Conservation (phyloP, 2,888 invertebrate genomes). For the Sympetrum striolatum region DNA sequence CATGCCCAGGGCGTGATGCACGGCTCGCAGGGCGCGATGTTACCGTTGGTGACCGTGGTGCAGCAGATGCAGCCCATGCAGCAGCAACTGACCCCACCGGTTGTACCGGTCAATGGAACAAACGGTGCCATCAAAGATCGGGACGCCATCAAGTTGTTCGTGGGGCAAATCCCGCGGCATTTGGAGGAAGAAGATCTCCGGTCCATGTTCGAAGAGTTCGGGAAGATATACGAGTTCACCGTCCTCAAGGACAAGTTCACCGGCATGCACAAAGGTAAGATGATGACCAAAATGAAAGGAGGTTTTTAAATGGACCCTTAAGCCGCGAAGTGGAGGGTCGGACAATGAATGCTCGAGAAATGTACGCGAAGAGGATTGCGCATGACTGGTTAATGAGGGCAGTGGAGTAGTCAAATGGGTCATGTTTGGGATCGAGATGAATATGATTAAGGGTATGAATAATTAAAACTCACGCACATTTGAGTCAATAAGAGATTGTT, state of each 20-base stretch:
- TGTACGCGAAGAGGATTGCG: no score
- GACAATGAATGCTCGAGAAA: no score
- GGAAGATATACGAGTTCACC: slow-evolving; percentile 92
- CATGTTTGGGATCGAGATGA: no score
- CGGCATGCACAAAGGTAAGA: slow-evolving; percentile 91
- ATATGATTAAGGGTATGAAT: no score
- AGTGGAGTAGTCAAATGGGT: no score
- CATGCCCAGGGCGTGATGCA: neutral
- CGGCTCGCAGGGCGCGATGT: neutral
- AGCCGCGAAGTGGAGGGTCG: no score
- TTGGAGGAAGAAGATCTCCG: slow-evolving; percentile 85
- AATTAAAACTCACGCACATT: no score
- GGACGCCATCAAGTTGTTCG: slow-evolving; percentile 81
- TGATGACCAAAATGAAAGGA: neutral
- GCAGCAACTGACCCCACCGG: neutral
- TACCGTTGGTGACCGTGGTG: slow-evolving; percentile 35
- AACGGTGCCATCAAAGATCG: slow-evolving; percentile 58
- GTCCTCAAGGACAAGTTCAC: slow-evolving; percentile 94
- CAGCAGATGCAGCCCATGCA: slow-evolving; percentile 51
- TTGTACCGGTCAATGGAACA: neutral
- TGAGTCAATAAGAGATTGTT: no score
- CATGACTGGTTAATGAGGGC: no score
- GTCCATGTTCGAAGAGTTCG: slow-evolving; percentile 91
- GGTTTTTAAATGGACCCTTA: no score
- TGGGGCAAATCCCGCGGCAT: slow-evolving; percentile 91